Evolutionary conservation across 2,113 vertebrate species (phyloP), one percentile per base, ranked within the genome.

Genomic region (Eubucco bourcierii): DNA sequence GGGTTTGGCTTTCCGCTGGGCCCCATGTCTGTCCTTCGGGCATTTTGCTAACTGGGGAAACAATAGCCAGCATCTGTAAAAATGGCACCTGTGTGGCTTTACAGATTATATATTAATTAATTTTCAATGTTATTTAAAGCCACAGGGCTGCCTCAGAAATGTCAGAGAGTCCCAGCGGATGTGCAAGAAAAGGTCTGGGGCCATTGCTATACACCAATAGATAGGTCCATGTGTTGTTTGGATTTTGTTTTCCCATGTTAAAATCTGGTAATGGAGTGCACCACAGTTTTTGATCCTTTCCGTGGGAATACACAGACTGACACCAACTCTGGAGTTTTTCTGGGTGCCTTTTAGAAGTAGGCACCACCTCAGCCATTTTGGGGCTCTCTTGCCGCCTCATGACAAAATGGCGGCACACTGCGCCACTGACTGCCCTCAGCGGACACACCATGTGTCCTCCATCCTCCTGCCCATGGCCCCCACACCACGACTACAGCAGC

Each of bases 31-130:
- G 44, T 20, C 66, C 81, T 89, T 50, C 56, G 46, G 80, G 93
- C 87, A 94, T 96, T 94, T 93, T 97, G 70, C 88, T 96, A 55
- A 88, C 95, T 95, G 17, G 8, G 94, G 93, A 94, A 93, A 85
- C 64, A 71, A 91, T 68, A 87, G 59, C 60, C 44, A 90, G 90
- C 73, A 70, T 81, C 58, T 58, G 50, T 56, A 87, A 82, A 83
- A 96, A 89, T 37, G 19, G 33, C 39, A 92, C 78, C 63, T 81
- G 31, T 41, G 77, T 80, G 44, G 47, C 67, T 52, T 89, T 94
- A 79, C 4, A 44, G n/a, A 84, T 64, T 61, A 28, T 3, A 21
- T 5, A 7, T 68, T 85, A 20, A 85, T 59, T 68, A 20, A 80
- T 91, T 90, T 85, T 64, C 41, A 46, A 9, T 81, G 17, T 77